Conservation (phyloP, 2,888 invertebrate species). For the Nemotelus pantherinus region DNA sequence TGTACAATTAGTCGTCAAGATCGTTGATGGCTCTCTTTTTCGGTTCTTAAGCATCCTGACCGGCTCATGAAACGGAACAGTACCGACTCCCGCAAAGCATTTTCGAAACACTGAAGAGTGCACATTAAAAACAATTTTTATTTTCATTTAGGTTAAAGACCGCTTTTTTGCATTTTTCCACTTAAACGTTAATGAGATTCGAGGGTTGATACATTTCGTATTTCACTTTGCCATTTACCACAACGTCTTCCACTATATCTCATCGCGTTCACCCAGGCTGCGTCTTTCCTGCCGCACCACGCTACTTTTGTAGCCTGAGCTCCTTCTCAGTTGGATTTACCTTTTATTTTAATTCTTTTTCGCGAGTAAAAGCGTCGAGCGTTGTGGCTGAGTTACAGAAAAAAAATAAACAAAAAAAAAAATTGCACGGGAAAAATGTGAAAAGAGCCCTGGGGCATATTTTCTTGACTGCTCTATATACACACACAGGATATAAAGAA, state of each 20-base stretch:
- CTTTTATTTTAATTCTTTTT: conserved; percentile 24
- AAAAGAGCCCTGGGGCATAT: conserved; percentile 26
- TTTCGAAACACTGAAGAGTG: conserved; percentile 21
- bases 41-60: too few species aligned
- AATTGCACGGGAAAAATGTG: neutral
- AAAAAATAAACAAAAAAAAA: neutral
- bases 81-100: too few species aligned
- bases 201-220: conserved; percentile 31
- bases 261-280: neutral
- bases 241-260: neutral
- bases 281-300: neutral
- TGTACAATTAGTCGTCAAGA: too few species aligned
- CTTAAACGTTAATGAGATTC: conserved; percentile 48
- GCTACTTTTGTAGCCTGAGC: neutral
- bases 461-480: neutral
- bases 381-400: neutral
- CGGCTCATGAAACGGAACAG: too few species aligned
- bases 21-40: too few species aligned
- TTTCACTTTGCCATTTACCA: conserved; percentile 6
- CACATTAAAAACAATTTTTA: conserved; percentile 51
- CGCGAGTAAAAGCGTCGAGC: neutral
- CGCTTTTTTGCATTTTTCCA: conserved; percentile 36
- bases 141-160: conserved; percentile 50
- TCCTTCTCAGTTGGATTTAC: neutral
- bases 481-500: conserved; percentile 9